Base-by-base conservation (phyloP, 2,888 invertebrate species). In the Tinea pellionella region DNA sequence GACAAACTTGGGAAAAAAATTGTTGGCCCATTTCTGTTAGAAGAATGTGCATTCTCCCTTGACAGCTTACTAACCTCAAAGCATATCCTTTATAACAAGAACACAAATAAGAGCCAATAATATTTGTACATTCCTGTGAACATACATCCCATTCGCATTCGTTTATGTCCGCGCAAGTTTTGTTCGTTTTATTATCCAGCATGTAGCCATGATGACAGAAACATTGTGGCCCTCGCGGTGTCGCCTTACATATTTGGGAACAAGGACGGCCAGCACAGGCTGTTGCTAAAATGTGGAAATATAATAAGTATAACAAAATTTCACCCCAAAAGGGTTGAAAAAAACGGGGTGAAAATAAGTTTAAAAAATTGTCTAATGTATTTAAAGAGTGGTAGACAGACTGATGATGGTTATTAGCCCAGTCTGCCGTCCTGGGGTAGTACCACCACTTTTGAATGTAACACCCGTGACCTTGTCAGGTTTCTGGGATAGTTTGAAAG, bases 171-270 rank as follows among this genome's bases (percentile, higher is more conserved):
- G 70, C 70, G 65, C 95, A 95, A 2, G n/a, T n/a, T 15, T 55
- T 51, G 6, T 18, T 19, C 8, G 57, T 15, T 66, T 92, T 90
- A 0, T 73, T 68, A 1, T 71, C 70, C 37, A 92, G 69, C 12
- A 72, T 69, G 71, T 88, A 93, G 0, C 94, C 95, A 0, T 68
- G 64, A 0, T 75, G 71, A 67, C 95, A 95, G 0, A 72, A 68
- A 72, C 96, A 96, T 2, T 80, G 78, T 0, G 91, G 90, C 0
- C 94, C 94, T 0, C 69, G 65, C 0, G 95, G 94, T 0, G 92
- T 91, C 16, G 89, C 80, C 16, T 80, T 75, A 68, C 95, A 95
- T 6, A 74, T 68, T 64, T 89, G 89, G 0, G 88, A 69, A 67
- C 93, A 92, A 0, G 80, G 76, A 66, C 78, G 76, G n/a, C 66